Base-by-base conservation (phyloP, 2,888 invertebrate species). In the Busseola fusca region DNA sequence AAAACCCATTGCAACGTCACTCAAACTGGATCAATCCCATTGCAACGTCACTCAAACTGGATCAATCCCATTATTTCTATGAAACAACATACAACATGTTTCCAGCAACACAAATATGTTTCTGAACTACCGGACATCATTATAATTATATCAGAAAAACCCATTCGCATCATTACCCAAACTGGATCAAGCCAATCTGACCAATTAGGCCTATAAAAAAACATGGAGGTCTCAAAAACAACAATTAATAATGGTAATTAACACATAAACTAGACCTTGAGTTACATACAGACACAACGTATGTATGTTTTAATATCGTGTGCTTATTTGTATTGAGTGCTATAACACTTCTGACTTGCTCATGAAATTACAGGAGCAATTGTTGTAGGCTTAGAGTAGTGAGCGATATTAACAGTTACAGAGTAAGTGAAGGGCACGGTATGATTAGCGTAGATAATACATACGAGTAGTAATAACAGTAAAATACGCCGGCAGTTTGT, bases 211-310 rank as follows among this genome's bases (percentile, higher is more conserved):
- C 9, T 21, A 16, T 4, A 12, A 6, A 30, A 16, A 9, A 56
- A 10, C 16, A 45, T 30, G 34, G 16, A n/a, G 34, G 27, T 45
- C n/a, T 62, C 1, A 16, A 40, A 42, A 72, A 40, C 27, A 54
- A 45, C 16, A 10, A 64, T 40, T 66, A 48, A 66, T 30, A 30
- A 48, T 75, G 12, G 18, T 25, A 66, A 65, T 72, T 64, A 65
- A 66, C 30, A 72, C 21, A 37, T 64, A 12, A 30, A 65, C 12
- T 27, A 37, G 75, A 25, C 54, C 54, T 72, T 72, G 54, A 75
- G 14, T 40, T 56, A 6, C 45, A 56, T 40, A 27, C 3, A 25
- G 18, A 64, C 14, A 14, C 7, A 34, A 73, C n/a, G 34, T 50
- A 18, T 27, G 34, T 50, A 18, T 27, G 21, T 27, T 48, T 7